Evolutionary conservation across 2,797 vertebrate species (phyloP).

Genomic region (Xiphophorus birchmanni): DNA sequence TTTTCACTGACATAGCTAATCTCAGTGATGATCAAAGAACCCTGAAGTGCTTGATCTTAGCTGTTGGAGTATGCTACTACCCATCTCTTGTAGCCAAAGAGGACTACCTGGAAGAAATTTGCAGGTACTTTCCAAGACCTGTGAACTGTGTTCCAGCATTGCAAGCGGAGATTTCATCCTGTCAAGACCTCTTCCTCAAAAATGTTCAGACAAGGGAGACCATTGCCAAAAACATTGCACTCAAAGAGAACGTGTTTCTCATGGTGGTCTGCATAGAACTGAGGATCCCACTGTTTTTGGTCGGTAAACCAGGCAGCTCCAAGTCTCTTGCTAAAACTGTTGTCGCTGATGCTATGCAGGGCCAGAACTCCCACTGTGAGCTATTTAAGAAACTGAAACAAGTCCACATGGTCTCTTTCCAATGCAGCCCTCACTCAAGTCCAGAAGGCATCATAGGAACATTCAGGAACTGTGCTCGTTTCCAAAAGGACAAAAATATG

Average conservation of each 20-base stretch:
- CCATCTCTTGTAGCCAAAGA: constrained; percentile 77
- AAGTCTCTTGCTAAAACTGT: constrained; percentile 86
- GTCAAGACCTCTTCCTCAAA: constrained; percentile 78
- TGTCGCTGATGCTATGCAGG: constrained; percentile 82
- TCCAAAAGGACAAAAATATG: constrained; percentile 83
- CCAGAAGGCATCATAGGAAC: constrained; percentile 85
- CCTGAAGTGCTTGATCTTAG: constrained; percentile 78
- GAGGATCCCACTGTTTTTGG: constrained; percentile 83
- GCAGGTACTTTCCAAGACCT: constrained; percentile 58
- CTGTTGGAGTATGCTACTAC: constrained; percentile 84
- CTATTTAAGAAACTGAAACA: constrained; percentile 81
- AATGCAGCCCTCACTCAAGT: constrained; percentile 86
- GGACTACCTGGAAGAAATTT: constrained; percentile 73
- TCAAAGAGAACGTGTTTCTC: constrained; percentile 86
- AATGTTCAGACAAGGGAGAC: constrained; percentile 75
- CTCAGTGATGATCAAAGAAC: constrained; percentile 24
- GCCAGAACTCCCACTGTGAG: constrained; percentile 70
- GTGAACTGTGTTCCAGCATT: constrained; percentile 38
- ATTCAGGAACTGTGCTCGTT: constrained; percentile 83
- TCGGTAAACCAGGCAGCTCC: constrained; percentile 86
- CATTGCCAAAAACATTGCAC: constrained; percentile 81
- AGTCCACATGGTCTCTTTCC: constrained; percentile 85
- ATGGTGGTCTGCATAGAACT: constrained; percentile 86
- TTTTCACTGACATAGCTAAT: constrained; percentile 47
- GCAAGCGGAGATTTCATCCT: constrained; percentile 70